A percentile compares a stretch with the other conserved stretches of the same genome.
Conservation (phyloP, 2,113 vertebrate species). For the Pluvianellus socialis region DNA sequence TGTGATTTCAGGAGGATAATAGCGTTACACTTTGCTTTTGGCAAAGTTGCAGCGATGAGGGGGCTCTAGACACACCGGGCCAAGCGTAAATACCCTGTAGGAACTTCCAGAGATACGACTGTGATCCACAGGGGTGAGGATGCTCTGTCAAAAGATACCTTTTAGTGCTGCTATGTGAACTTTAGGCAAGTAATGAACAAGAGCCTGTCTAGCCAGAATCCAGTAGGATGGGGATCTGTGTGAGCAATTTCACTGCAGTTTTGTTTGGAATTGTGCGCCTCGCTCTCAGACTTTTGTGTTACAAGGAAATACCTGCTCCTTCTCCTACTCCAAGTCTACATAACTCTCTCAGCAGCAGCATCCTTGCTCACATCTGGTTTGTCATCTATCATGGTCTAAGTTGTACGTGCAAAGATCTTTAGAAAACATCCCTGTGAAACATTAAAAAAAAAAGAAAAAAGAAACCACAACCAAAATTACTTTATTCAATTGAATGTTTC, state of each 20-base stretch:
- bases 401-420: neutral
- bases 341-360: neutral
- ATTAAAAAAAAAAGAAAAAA: neutral
- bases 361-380: neutral
- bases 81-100: neutral
- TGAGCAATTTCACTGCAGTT: neutral
- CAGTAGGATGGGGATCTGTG: neutral
- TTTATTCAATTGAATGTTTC: neutral
- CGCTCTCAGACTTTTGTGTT: neutral
- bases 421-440: neutral
- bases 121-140: neutral
- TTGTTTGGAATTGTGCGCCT: neutral
- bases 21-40: neutral
- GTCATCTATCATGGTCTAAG: fast-evolving
- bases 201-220: neutral
- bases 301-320: neutral
- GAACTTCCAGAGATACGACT: neutral
- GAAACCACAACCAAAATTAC: neutral
- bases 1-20: neutral
- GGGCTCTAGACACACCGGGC: neutral
- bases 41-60: too few species aligned
- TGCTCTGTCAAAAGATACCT: neutral
- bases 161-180: neutral
- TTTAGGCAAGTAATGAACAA: neutral
- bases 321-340: neutral